A percentile compares a stretch with the other conserved stretches of the same genome.
Evolutionary conservation across 2,888 invertebrate genomes (phyloP).

Genomic region (Escarpia spicata): DNA sequence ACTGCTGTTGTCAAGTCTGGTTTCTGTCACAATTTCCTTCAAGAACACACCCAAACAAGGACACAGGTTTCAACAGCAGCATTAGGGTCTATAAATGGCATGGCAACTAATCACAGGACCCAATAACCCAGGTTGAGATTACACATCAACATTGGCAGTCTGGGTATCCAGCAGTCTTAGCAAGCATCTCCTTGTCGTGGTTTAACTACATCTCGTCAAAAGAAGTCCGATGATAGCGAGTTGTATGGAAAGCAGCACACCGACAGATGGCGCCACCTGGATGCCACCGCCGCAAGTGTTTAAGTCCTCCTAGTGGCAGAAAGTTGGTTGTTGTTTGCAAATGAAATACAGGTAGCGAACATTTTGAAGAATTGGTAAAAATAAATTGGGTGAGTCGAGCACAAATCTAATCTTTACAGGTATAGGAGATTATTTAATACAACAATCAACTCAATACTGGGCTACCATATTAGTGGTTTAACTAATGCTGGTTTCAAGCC

Average conservation of each 20-base stretch:
- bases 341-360: neutral
- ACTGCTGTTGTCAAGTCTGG: no score
- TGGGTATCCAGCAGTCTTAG: neutral
- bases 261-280: neutral
- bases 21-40: no score
- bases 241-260: neutral
- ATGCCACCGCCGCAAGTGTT: neutral
- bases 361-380: neutral
- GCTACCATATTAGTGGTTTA: neutral
- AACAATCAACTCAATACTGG: no score
- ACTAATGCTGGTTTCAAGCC: neutral
- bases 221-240: neutral
- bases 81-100: no score
- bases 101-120: no score
- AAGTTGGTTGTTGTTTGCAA: neutral
- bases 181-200: neutral
- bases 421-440: no score
- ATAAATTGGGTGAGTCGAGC: neutral
- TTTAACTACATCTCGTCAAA: neutral
- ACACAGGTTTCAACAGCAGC: no score
- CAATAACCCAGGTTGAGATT: no score
- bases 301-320: neutral
- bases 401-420: no score
- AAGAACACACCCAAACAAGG: no score
- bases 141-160: neutral